Evolutionary conservation across 1,140 invertebrate species (phyloP).

Genomic region (Listronotus bonariensis): DNA sequence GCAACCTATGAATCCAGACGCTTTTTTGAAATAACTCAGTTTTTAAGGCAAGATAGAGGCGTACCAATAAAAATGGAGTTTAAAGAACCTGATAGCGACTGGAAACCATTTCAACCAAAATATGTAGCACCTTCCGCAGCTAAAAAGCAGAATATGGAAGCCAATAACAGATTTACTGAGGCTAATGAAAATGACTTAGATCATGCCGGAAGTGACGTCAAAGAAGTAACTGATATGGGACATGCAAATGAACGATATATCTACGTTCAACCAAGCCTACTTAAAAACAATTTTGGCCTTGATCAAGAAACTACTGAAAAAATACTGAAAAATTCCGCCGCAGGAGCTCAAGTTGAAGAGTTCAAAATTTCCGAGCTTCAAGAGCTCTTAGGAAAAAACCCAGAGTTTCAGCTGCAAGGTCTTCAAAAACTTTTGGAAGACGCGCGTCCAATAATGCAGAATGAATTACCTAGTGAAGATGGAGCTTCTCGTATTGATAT

Average conservation of each 20-base stretch:
- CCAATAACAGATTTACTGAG: slow-evolving; percentile 5
- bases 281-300: slow-evolving; percentile 25
- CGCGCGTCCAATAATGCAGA: slow-evolving; percentile 23
- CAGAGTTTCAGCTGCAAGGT: slow-evolving; percentile 42
- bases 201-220: slow-evolving; percentile 6
- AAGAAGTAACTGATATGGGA: slow-evolving; percentile 1
- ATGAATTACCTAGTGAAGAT: slow-evolving; percentile 18
- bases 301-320: slow-evolving; percentile 4
- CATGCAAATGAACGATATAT: background rate
- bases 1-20: background rate
- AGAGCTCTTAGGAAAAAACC: slow-evolving; percentile 43
- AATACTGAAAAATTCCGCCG: slow-evolving; percentile 7
- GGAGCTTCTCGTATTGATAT: slow-evolving; percentile 21
- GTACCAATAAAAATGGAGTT: background rate
- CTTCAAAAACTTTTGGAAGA: slow-evolving; percentile 41
- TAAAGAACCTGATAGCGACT: slow-evolving; percentile 10
- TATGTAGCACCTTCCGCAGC: background rate
- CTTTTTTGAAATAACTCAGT: background rate
- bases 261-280: slow-evolving; percentile 24
- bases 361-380: slow-evolving; percentile 37
- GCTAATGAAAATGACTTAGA: slow-evolving; percentile 8
- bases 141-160: background rate
- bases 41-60: background rate
- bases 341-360: slow-evolving; percentile 12
- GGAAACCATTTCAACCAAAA: slow-evolving; percentile 32